Conservation (phyloP, 2,797 vertebrate species). For the Fundulus diaphanus region DNA sequence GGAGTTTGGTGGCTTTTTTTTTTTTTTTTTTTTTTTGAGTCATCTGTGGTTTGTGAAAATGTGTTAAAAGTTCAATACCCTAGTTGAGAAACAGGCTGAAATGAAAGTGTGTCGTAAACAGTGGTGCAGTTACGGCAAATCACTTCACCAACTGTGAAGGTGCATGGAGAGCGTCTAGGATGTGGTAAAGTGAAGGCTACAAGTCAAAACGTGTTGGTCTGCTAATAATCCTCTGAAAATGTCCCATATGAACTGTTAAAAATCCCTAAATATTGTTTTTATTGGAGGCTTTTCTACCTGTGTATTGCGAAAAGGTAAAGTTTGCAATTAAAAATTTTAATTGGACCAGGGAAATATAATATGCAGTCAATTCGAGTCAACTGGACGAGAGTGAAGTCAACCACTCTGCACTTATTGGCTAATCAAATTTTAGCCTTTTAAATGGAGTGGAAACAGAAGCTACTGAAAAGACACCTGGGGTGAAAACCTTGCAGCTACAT, state of each 20-base stretch:
- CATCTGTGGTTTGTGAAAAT: constrained; percentile 16
- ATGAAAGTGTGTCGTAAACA: too few species aligned
- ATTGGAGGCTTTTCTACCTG: background rate
- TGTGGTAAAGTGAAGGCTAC: too few species aligned
- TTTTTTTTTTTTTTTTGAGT: constrained; percentile 2
- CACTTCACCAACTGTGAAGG: too few species aligned
- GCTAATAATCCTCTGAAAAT: too few species aligned
- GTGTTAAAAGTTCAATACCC: background rate
- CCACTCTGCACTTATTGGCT: too few species aligned
- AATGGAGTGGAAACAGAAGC: background rate
- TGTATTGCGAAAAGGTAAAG: background rate
- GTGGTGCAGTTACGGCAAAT: too few species aligned
- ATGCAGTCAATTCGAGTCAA: background rate
- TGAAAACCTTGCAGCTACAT: background rate
- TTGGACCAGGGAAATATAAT: background rate
- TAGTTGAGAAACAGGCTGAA: background rate
- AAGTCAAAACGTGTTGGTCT: too few species aligned
- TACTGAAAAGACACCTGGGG: background rate
- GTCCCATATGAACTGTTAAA: background rate
- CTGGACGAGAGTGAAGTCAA: background rate
- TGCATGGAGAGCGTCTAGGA: too few species aligned
- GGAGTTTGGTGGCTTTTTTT: constrained; percentile 3
- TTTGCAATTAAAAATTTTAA: background rate
- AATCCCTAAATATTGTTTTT: background rate
- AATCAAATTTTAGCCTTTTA: background rate